Evolutionary conservation across 2,888 invertebrate genomes (phyloP).

Genomic region (Plebejus argus): DNA sequence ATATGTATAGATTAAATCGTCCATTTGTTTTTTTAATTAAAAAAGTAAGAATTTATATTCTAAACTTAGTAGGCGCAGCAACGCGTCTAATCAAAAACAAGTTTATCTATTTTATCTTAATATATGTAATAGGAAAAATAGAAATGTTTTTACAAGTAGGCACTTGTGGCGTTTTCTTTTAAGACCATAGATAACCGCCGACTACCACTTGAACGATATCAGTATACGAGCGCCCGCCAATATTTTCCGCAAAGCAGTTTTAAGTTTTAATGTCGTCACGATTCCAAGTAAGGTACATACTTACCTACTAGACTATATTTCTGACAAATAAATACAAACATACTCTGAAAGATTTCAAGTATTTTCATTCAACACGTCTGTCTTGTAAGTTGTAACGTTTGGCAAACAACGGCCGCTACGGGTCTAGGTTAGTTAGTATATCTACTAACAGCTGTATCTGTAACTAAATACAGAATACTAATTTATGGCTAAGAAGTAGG

Average conservation of each 20-base stretch:
- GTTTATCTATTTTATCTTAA: background rate
- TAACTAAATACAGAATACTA: background rate
- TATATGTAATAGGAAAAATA: slow-evolving; percentile 6
- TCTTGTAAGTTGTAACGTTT: background rate
- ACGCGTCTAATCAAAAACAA: background rate
- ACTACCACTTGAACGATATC: background rate
- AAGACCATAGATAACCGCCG: background rate
- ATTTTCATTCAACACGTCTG: background rate
- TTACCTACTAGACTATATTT: background rate
- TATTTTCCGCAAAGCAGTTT: slow-evolving; percentile 4
- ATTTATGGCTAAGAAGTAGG: background rate
- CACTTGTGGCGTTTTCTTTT: slow-evolving; percentile 16
- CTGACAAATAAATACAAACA: no score
- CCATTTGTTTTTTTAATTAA: background rate
- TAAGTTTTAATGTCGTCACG: background rate
- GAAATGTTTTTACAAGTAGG: slow-evolving; percentile 13
- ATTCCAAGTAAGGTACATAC: background rate
- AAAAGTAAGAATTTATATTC: no score
- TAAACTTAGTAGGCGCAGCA: background rate
- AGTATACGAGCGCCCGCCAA: slow-evolving; percentile 5
- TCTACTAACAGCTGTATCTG: no score
- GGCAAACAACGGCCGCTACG: background rate
- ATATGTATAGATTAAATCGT: no score
- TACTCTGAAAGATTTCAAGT: background rate
- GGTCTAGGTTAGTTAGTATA: background rate